Evolutionary conservation across 2,113 vertebrate species (phyloP).

Genomic region (Sardina pilchardus): DNA sequence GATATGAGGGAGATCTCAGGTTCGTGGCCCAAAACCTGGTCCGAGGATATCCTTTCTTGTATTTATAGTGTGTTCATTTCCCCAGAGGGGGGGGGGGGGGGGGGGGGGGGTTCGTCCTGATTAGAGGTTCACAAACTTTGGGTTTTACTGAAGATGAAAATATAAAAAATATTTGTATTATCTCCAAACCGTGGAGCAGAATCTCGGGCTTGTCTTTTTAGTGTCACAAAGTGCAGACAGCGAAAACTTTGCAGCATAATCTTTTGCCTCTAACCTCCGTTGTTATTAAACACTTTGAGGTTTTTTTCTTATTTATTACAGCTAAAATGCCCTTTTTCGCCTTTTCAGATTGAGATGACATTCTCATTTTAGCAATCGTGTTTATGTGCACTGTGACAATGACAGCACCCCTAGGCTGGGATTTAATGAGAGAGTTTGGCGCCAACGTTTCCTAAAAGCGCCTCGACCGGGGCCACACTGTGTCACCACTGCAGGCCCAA

Average conservation of each 20-base stretch:
- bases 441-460: background rate
- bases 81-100: no score
- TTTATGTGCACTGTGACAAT: background rate
- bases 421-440: background rate
- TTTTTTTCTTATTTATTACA: background rate
- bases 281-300: background rate
- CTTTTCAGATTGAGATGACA: background rate
- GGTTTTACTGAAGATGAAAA: background rate
- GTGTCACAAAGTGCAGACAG: background rate
- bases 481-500: background rate
- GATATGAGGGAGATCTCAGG: background rate
- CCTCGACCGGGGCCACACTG: background rate
- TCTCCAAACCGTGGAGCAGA: background rate
- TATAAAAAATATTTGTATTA: background rate
- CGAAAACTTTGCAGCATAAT: background rate
- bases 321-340: background rate
- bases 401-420: slow-evolving; percentile 9
- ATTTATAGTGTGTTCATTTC: background rate
- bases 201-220: background rate
- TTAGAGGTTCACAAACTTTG: slow-evolving; percentile 2
- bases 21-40: background rate
- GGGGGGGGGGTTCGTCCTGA: background rate
- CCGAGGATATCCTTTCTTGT: background rate
- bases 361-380: slow-evolving; percentile 11
- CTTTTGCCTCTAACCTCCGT: background rate